Percentiles rank a stretch among this genome's conserved stretches.
Evolutionary conservation across 1,140 invertebrate genomes (phyloP).

Genomic region (Sinonovacula constricta): DNA sequence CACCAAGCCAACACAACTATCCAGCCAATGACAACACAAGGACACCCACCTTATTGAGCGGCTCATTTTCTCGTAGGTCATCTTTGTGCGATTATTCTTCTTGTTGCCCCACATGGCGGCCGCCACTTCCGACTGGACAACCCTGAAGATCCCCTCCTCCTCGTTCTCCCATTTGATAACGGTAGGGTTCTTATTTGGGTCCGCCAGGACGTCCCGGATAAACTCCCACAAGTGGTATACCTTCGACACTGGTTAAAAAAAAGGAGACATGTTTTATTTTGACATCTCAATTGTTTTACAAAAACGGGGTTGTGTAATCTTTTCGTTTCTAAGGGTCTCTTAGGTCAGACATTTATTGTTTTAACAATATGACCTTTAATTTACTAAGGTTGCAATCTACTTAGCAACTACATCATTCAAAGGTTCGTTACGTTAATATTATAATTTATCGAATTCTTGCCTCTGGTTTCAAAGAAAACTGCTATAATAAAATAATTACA

Average conservation of each 20-base stretch:
- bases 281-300: background rate
- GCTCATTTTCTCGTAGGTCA: constrained; percentile 97
- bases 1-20: too few relatives aligned
- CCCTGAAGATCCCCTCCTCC: constrained; percentile 90
- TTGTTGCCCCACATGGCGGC: constrained; percentile 91
- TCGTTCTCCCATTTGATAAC: constrained; percentile 91
- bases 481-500: too few relatives aligned
- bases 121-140: constrained; percentile 91
- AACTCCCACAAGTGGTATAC: constrained; percentile 77
- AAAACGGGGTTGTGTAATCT: background rate
- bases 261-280: background rate
- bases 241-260: constrained; percentile 61
- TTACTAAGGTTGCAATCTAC: too few relatives aligned
- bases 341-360: background rate
- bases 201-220: constrained; percentile 71
- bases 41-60: constrained; percentile 90
- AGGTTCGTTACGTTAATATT: too few relatives aligned
- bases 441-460: too few relatives aligned
- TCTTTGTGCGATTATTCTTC: constrained; percentile 90
- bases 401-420: too few relatives aligned
- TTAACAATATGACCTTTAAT: background rate
- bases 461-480: too few relatives aligned
- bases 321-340: background rate
- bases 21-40: too few relatives aligned
- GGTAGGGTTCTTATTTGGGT: constrained; percentile 55